These are phyloP conservation scores for Callopanchax toddi DNA, from an alignment of 2,113 vertebrate species.

Conservation along the genomic window DNA sequence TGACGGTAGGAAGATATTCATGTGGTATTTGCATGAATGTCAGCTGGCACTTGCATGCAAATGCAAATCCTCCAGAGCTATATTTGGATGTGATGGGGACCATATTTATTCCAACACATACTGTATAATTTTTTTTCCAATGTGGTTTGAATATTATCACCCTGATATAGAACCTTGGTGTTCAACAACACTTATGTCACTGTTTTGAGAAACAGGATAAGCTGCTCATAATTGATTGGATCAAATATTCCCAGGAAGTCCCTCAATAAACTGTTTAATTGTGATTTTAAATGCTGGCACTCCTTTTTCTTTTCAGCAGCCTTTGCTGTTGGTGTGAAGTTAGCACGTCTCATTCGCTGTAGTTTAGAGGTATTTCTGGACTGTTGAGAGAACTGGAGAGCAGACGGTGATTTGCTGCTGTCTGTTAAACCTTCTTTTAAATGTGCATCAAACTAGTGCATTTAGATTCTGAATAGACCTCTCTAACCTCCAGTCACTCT, in stretches of 20 bases:
- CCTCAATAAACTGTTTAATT: not conserved
- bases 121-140: not conserved
- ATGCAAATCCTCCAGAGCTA: slow-evolving; percentile 63
- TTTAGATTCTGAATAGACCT: slow-evolving; percentile 17
- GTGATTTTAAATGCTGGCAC: not conserved
- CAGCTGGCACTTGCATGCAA: slow-evolving; percentile 4
- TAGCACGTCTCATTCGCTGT: not conserved
- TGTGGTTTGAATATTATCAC: slow-evolving; percentile 9
- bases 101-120: not conserved
- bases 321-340: not conserved
- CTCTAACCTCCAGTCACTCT: slow-evolving; percentile 17
- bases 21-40: slow-evolving; percentile 60
- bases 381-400: not conserved
- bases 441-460: not conserved
- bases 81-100: slow-evolving; percentile 24
- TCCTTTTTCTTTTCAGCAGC: not conserved
- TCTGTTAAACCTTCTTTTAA: not conserved
- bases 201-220: not conserved
- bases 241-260: not conserved
- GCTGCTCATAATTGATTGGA: not conserved
- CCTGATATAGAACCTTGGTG: not conserved
- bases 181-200: too few species aligned
- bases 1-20: slow-evolving; percentile 37
- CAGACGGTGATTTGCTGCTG: not conserved
- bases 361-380: not conserved